Percentiles rank a stretch among this genome's conserved stretches.
These are phyloP conservation scores for Ciconia boyciana DNA, from an alignment of 2,113 vertebrate species.

Conservation along the genomic window DNA sequence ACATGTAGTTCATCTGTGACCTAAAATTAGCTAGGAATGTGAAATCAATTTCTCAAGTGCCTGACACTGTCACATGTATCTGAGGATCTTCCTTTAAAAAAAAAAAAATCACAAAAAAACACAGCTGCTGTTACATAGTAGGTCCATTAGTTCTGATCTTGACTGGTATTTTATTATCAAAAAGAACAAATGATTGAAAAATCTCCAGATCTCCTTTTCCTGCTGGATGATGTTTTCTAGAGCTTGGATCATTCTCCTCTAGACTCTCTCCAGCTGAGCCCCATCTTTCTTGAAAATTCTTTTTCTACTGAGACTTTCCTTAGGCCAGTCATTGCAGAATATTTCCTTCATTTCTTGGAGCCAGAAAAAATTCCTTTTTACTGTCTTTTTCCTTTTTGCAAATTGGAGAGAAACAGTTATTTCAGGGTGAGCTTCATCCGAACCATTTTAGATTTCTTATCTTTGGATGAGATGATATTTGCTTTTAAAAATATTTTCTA, in stretches of 20 bases:
- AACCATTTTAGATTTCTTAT: not conserved
- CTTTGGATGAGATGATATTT: not conserved
- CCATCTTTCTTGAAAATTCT: not conserved
- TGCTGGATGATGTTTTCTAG: not conserved
- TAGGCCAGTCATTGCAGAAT: not conserved
- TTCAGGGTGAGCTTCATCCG: not conserved
- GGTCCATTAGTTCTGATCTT: not conserved
- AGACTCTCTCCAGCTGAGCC: not conserved
- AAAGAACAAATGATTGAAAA: not conserved
- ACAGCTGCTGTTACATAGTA: not conserved
- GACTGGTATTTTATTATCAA: not conserved
- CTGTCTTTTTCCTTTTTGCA: not conserved
- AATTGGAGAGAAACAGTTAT: not conserved
- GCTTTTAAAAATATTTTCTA: not conserved
- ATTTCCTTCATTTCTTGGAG: not conserved
- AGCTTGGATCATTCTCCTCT: not conserved
- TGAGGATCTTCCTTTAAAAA: not conserved
- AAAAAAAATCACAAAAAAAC: not conserved
- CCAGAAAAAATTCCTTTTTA: not conserved
- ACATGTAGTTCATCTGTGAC: not conserved
- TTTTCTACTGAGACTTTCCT: not conserved
- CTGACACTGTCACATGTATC: not conserved
- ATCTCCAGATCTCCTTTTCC: not conserved
- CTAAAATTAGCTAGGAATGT: not conserved
- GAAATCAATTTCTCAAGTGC: not conserved